phyloP scores from a whole-genome alignment of 2,797 vertebrate species.

The Eulemur rubriventer region DNA sequence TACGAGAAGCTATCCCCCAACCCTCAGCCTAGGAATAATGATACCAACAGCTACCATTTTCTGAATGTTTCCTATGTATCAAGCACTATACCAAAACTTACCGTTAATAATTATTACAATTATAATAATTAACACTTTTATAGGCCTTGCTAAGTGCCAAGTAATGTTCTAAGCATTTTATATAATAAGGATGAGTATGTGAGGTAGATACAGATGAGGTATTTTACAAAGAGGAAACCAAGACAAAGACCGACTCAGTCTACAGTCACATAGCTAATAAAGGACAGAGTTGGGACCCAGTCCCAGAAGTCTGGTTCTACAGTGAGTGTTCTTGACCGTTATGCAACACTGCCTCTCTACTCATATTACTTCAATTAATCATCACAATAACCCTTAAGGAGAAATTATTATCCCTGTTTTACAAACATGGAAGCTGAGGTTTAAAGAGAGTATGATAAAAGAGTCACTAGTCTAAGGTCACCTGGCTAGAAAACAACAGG shows the following conservation, averaged over 20 bases:
- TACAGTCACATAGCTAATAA: background rate
- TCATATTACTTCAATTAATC: background rate
- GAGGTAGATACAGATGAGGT: background rate
- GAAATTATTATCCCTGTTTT: background rate
- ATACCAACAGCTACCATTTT: background rate
- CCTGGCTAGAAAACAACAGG: background rate
- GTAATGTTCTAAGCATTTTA: background rate
- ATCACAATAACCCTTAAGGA: background rate
- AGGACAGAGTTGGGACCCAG: background rate
- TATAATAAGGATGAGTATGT: background rate
- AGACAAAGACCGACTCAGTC: background rate
- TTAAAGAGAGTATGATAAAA: background rate
- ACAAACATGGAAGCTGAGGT: background rate
- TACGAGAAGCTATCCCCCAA: background rate
- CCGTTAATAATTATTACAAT: background rate
- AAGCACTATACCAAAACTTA: background rate
- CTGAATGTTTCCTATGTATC: background rate
- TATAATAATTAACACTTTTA: background rate
- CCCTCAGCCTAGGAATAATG: background rate
- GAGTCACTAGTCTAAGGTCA: background rate
- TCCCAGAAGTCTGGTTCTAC: background rate
- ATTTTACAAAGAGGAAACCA: slow-evolving; percentile 25
- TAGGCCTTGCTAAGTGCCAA: background rate
- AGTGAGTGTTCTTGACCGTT: background rate
- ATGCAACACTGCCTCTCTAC: background rate